A percentile compares a stretch with the other conserved stretches of the same genome.
Evolutionary conservation across 2,797 vertebrate genomes (phyloP).

Genomic region (Coluber constrictor): DNA sequence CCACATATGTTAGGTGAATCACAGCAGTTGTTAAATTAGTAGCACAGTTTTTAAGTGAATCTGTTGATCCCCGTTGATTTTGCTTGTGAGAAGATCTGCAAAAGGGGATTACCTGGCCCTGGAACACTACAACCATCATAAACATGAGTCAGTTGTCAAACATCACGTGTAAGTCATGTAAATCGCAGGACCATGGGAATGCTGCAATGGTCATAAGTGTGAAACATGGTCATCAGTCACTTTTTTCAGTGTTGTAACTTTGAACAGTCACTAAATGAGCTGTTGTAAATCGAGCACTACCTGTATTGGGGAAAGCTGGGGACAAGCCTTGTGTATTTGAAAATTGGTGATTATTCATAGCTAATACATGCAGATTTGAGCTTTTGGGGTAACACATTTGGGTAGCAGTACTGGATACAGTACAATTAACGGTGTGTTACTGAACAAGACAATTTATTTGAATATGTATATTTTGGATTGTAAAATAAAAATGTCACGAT

Average conservation of each 20-base stretch:
- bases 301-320: neutral
- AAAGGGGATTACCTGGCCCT: no score
- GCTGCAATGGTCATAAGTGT: no score
- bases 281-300: neutral
- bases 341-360: neutral
- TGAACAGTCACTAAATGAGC: neutral
- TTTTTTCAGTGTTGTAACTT: neutral
- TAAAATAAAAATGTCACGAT: neutral
- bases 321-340: neutral
- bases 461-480: neutral
- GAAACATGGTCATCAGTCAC: no score
- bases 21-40: no score
- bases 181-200: no score
- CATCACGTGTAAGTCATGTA: no score
- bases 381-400: neutral
- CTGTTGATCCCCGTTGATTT: no score
- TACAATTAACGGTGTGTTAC: neutral
- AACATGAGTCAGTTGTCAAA: no score
- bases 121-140: no score
- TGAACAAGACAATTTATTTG: neutral
- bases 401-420: slow-evolving; percentile 37
- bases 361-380: neutral
- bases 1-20: no score
- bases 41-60: no score
- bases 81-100: no score